Percentiles rank a stretch among this genome's conserved stretches.
Conservation (phyloP, 2,113 vertebrate species). For the Dolichotis patagonum region DNA sequence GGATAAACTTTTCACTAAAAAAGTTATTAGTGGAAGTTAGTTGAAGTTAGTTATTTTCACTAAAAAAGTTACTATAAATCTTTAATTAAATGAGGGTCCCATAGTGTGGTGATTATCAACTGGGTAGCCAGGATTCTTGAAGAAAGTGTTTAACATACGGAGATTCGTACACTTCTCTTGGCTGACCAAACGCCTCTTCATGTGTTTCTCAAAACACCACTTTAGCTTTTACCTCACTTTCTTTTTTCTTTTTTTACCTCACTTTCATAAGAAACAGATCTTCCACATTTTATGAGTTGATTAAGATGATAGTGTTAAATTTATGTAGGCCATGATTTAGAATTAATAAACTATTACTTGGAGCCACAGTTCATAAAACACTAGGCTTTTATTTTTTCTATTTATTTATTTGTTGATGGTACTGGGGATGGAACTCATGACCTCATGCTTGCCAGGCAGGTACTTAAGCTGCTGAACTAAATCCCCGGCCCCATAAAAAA, state of each 20-base stretch:
- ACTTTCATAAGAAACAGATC: slow-evolving; percentile 62
- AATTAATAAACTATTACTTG: slow-evolving; percentile 22
- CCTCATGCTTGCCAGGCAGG: too few relatives aligned
- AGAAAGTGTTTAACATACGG: slow-evolving; percentile 83
- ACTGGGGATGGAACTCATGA: too few relatives aligned
- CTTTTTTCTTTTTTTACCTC: slow-evolving; percentile 68
- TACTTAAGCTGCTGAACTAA: too few relatives aligned
- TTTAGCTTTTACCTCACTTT: slow-evolving; percentile 71
- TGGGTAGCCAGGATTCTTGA: slow-evolving; percentile 70
- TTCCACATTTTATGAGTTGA: slow-evolving; percentile 31
- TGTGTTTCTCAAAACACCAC: slow-evolving; percentile 78
- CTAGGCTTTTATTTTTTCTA: too few relatives aligned
- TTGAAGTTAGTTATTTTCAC: too few relatives aligned
- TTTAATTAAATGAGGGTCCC: slow-evolving; percentile 71
- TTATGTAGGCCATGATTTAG: slow-evolving; percentile 13
- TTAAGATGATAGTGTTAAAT: not conserved
- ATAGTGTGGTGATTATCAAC: slow-evolving; percentile 73
- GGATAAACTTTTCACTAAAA: not conserved
- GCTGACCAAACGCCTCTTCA: slow-evolving; percentile 82
- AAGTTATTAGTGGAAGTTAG: too few relatives aligned
- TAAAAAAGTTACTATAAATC: too few relatives aligned
- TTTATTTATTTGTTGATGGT: too few relatives aligned
- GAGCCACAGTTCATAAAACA: not conserved
- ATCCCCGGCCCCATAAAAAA: too few relatives aligned
- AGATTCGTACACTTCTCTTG: slow-evolving; percentile 82